Evolutionary conservation across 2,888 invertebrate genomes (phyloP).

Genomic region (Opisthograptis luteolata): DNA sequence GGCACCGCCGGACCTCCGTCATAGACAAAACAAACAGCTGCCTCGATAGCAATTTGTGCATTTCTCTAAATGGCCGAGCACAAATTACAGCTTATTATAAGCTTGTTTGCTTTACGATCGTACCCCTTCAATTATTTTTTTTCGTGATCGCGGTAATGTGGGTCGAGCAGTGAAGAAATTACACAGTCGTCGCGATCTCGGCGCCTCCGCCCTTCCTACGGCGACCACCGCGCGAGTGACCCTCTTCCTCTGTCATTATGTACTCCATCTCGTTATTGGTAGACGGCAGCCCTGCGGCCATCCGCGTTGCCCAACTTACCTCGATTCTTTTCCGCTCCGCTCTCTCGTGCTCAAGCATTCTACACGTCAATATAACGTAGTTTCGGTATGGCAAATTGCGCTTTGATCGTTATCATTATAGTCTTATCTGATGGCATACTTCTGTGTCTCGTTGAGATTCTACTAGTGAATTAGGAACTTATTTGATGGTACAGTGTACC

Average conservation of each 20-base stretch:
- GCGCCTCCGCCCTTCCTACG: conserved; percentile 69
- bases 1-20: conserved; percentile 78
- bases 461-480: conserved; percentile 35
- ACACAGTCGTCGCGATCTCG: conserved; percentile 72
- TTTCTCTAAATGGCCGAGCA: conserved; percentile 84
- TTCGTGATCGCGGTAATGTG: conserved; percentile 81
- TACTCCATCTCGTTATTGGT: conserved; percentile 52
- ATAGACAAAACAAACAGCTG: conserved; percentile 85
- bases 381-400: not conserved
- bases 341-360: not conserved
- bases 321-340: conserved; percentile 4
- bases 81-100: conserved; percentile 85
- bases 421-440: conserved; percentile 12
- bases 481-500: conserved; percentile 37
- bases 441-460: conserved; percentile 22
- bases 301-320: conserved; percentile 7
- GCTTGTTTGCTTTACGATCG: conserved; percentile 84
- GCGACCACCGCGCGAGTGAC: conserved; percentile 46
- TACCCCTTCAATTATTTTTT: conserved; percentile 83
- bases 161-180: conserved; percentile 81
- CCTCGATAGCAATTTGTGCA: conserved; percentile 79
- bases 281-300: conserved; percentile 42
- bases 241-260: conserved; percentile 47
- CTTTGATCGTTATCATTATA: conserved; percentile 14
- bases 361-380: not conserved